Percentiles rank a stretch among this genome's conserved stretches.
Conservation (phyloP, 2,113 vertebrate genomes). For the Chaenogobius annularis region DNA sequence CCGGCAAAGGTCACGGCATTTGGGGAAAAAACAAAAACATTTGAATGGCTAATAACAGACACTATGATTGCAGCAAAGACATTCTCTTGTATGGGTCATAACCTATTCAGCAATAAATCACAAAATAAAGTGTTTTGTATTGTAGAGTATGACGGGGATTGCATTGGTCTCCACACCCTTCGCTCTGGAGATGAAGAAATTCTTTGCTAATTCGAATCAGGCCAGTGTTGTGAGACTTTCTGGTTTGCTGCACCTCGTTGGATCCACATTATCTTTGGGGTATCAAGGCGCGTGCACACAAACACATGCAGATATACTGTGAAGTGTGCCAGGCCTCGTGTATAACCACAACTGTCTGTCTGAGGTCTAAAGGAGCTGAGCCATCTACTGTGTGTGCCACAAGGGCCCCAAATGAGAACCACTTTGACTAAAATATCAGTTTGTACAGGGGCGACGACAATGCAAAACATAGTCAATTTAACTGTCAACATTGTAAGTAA, state of each 20-base stretch:
- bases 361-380: conserved; percentile 45
- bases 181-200: conserved; percentile 33
- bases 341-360: conserved; percentile 61
- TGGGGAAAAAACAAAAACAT: conserved; percentile 1
- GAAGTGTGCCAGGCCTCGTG: conserved; percentile 43
- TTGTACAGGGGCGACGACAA: too few species aligned
- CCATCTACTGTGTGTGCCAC: conserved; percentile 66
- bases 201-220: conserved; percentile 42
- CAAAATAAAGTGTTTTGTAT: conserved; percentile 4
- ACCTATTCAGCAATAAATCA: conserved; percentile 31
- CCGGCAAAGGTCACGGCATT: conserved; percentile 12
- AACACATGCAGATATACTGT: conserved; percentile 9
- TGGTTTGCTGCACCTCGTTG: conserved; percentile 39
- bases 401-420: conserved; percentile 54
- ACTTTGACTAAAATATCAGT: background rate
- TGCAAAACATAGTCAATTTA: too few species aligned
- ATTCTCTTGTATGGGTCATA: conserved; percentile 14
- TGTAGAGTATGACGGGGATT: conserved; percentile 7
- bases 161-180: conserved; percentile 18
- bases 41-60: conserved; percentile 1
- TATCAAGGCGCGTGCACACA: conserved; percentile 9
- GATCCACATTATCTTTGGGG: conserved; percentile 35
- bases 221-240: conserved; percentile 17
- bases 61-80: background rate
- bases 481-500: too few species aligned